Conservation (phyloP, 2,888 invertebrate genomes). For the Augiades crinisus region DNA sequence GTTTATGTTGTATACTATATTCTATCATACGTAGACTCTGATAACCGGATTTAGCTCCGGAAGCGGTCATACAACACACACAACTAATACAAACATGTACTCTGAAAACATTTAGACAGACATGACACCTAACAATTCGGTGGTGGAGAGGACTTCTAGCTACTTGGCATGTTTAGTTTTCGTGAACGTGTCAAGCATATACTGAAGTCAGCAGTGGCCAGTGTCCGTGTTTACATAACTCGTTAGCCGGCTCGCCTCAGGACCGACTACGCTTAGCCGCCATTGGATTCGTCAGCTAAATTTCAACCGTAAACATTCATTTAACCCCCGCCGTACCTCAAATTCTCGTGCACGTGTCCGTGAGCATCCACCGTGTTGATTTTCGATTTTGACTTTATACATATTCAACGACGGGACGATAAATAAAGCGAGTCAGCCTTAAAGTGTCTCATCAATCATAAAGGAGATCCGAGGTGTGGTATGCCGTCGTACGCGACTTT, state of each 20-base stretch:
- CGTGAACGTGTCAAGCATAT: constrained; percentile 50
- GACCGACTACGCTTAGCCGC: constrained; percentile 54
- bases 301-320: constrained; percentile 61
- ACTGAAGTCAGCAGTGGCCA: constrained; percentile 55
- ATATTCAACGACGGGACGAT: constrained; percentile 21
- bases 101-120: constrained; percentile 48
- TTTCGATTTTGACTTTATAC: constrained; percentile 24
- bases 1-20: background rate
- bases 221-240: constrained; percentile 68
- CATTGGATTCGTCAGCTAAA: constrained; percentile 55
- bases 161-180: constrained; percentile 52
- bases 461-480: constrained; percentile 39
- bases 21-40: background rate
- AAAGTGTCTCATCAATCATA: constrained; percentile 57
- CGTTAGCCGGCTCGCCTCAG: constrained; percentile 58
- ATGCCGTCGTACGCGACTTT: constrained; percentile 53
- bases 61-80: background rate
- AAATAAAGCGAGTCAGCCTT: constrained; percentile 26
- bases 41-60: constrained; percentile 1
- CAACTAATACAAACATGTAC: constrained; percentile 29
- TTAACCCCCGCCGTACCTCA: constrained; percentile 41
- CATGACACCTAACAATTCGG: constrained; percentile 54
- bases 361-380: constrained; percentile 42
- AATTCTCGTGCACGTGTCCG: constrained; percentile 50
- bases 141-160: constrained; percentile 43